These are phyloP conservation scores for Tortrix viridana DNA, from an alignment of 2,888 invertebrate genomes.

Conservation along the genomic window DNA sequence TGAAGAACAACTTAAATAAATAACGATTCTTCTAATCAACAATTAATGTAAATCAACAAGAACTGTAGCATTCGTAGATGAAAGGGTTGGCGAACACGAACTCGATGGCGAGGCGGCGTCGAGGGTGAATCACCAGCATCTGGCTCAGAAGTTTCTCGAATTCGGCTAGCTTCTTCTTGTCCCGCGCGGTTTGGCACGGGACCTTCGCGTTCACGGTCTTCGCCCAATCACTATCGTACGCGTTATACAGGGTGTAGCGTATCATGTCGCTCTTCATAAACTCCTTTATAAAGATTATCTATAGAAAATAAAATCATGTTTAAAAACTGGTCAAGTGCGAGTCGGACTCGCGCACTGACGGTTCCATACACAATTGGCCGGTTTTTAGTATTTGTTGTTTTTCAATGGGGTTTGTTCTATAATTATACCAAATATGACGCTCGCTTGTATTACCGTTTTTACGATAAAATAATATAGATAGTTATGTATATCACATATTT, in stretches of 20 bases:
- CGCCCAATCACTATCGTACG: conserved; percentile 46
- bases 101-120: conserved; percentile 54
- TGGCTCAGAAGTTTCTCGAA: conserved; percentile 50
- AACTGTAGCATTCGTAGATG: conserved; percentile 43
- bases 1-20: neutral
- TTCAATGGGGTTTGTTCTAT: no score
- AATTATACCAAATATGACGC: no score
- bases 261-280: conserved; percentile 44
- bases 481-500: no score
- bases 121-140: conserved; percentile 61
- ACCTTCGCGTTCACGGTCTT: neutral
- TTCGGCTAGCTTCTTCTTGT: conserved; percentile 44
- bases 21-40: neutral
- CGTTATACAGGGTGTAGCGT: conserved; percentile 33
- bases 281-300: conserved; percentile 22
- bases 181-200: conserved; percentile 11
- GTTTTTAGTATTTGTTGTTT: no score
- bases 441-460: no score
- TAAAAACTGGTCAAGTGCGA: no score
- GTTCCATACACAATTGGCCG: no score
- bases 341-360: no score
- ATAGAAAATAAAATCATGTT: conserved; percentile 46
- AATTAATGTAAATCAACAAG: neutral
- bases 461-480: no score
- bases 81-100: conserved; percentile 56